These are phyloP conservation scores for Bufo gargarizans DNA, from an alignment of 2,113 vertebrate species.

Conservation along the genomic window DNA sequence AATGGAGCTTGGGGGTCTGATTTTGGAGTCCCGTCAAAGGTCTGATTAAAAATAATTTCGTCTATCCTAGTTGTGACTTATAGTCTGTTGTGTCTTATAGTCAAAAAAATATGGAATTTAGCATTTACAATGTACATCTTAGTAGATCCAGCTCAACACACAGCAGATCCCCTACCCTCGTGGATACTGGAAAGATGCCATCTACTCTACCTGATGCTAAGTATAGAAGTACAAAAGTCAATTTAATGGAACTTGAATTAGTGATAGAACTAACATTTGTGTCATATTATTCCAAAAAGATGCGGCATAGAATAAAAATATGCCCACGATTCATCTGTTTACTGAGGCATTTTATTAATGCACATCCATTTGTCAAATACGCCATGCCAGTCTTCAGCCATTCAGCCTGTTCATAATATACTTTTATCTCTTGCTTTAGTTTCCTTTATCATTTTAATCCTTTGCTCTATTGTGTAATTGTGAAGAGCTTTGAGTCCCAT, in stretches of 20 bases:
- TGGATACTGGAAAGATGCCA: neutral
- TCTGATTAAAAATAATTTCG: too few relatives aligned
- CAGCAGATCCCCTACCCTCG: neutral
- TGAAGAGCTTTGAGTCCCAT: slow-evolving; percentile 19
- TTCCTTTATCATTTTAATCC: slow-evolving; percentile 42
- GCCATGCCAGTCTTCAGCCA: neutral
- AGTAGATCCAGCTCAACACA: too few relatives aligned
- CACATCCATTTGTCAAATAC: slow-evolving; percentile 28
- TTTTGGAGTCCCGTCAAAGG: too few relatives aligned
- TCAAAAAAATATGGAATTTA: too few relatives aligned
- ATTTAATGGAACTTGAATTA: neutral
- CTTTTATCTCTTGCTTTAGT: slow-evolving; percentile 39
- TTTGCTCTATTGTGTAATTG: slow-evolving; percentile 33
- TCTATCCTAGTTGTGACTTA: too few relatives aligned
- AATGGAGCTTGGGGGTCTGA: too few relatives aligned
- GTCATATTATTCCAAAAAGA: neutral
- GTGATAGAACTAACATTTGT: slow-evolving; percentile 1
- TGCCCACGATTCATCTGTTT: slow-evolving; percentile 30
- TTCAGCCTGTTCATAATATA: slow-evolving; percentile 28
- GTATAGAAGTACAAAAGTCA: neutral
- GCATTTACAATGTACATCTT: too few relatives aligned
- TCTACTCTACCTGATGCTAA: neutral
- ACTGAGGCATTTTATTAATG: slow-evolving; percentile 38
- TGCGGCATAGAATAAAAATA: neutral
- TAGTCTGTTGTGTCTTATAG: too few relatives aligned